A percentile compares a stretch with the other conserved stretches of the same genome.
These are phyloP conservation scores for Copsychus sechellarum DNA, from an alignment of 2,113 vertebrate species.

Conservation along the genomic window DNA sequence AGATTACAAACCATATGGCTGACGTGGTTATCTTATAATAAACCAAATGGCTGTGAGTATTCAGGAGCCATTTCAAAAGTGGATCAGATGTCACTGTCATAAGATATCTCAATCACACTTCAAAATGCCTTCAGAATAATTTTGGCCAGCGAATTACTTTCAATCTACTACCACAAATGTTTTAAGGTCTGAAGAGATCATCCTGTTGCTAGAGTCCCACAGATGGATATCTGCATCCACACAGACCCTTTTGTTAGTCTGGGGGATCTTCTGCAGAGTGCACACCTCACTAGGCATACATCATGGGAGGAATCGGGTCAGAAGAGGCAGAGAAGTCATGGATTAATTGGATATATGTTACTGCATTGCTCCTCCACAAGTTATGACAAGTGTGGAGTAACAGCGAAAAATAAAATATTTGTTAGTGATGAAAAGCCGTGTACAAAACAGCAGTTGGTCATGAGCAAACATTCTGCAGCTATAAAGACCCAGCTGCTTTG, in stretches of 20 bases:
- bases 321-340: background rate
- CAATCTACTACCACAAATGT: background rate
- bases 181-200: background rate
- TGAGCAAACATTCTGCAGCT: slow-evolving; percentile 42
- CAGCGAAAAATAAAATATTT: slow-evolving; percentile 26
- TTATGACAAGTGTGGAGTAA: background rate
- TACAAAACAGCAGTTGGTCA: slow-evolving; percentile 30
- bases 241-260: background rate
- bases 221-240: background rate
- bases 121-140: background rate
- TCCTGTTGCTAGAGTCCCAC: background rate
- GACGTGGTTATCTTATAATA: background rate
- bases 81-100: background rate
- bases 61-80: background rate
- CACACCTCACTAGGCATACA: background rate
- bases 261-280: background rate
- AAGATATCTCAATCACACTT: background rate
- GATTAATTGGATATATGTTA: background rate
- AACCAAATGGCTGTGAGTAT: background rate
- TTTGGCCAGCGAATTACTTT: background rate
- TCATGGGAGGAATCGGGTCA: background rate
- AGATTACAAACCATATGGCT: background rate
- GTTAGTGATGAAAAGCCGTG: background rate
- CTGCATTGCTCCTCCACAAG: background rate
- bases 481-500: slow-evolving; percentile 53